A percentile compares a stretch with the other conserved stretches of the same genome.
Conservation (phyloP, 2,113 vertebrate genomes). For the Pseudopipra pipra region DNA sequence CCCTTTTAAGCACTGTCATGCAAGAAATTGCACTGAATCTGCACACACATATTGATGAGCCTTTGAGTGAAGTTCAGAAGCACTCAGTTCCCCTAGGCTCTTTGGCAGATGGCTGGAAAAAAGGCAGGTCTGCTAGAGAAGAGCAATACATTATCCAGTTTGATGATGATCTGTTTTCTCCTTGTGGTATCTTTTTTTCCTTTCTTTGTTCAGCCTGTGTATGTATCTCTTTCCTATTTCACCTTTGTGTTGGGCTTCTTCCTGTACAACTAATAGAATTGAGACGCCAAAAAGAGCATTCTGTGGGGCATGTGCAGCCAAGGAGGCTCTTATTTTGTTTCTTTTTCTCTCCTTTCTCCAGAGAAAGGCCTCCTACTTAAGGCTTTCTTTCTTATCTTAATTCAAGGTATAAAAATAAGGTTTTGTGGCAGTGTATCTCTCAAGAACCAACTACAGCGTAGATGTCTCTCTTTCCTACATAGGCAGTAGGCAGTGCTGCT, state of each 20-base stretch:
- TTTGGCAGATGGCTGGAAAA: background rate
- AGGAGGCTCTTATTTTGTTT: background rate
- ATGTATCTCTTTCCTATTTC: background rate
- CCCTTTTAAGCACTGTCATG: background rate
- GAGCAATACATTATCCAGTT: background rate
- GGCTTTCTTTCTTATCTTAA: background rate
- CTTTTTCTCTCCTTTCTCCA: background rate
- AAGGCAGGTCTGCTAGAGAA: background rate
- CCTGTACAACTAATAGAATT: background rate
- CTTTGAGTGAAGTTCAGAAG: background rate
- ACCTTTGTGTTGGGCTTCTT: background rate
- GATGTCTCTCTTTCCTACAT: background rate
- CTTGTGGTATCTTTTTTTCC: background rate
- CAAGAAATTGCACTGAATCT: background rate
- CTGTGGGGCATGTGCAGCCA: background rate
- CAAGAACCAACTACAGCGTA: background rate
- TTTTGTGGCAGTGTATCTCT: background rate
- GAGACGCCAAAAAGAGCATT: accelerated
- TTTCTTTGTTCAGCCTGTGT: background rate
- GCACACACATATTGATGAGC: background rate
- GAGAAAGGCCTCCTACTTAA: no score
- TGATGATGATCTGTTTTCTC: background rate
- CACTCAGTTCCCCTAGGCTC: background rate
- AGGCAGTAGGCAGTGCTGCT: background rate
- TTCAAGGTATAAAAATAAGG: background rate